Conservation (phyloP, 1,140 invertebrate genomes). For the Drosophila nebulosa region DNA sequence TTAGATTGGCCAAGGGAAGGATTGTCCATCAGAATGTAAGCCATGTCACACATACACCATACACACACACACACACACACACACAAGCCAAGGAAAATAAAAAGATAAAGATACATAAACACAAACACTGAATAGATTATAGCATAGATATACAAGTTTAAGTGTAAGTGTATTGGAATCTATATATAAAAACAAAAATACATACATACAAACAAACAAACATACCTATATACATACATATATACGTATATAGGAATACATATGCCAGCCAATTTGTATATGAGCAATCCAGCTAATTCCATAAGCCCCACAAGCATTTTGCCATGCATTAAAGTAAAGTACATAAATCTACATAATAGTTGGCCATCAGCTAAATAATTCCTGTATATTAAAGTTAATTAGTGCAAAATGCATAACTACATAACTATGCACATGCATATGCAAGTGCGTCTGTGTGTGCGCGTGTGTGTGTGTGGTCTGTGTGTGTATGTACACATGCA, state of each 20-base stretch:
- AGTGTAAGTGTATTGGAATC: not conserved
- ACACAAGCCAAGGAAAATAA: too few species aligned
- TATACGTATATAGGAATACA: slow-evolving; percentile 18
- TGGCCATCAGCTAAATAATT: slow-evolving; percentile 52
- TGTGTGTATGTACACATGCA: not conserved
- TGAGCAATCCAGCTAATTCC: slow-evolving; percentile 35
- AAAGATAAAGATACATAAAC: not conserved
- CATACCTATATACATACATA: slow-evolving; percentile 12
- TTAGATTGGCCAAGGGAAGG: not conserved
- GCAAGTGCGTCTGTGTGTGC: slow-evolving; percentile 1
- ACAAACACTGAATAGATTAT: not conserved
- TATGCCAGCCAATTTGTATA: slow-evolving; percentile 61
- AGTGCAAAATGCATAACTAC: slow-evolving; percentile 16
- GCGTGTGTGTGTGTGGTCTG: not conserved
- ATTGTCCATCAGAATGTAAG: not conserved
- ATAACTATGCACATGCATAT: slow-evolving; percentile 11
- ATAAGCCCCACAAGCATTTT: slow-evolving; percentile 44
- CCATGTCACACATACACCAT: not conserved
- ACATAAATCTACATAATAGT: slow-evolving; percentile 39
- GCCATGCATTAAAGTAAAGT: slow-evolving; percentile 27
- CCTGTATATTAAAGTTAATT: slow-evolving; percentile 72
- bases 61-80: not conserved
- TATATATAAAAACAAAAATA: slow-evolving; percentile 5
- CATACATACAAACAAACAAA: slow-evolving; percentile 28
- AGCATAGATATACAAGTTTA: not conserved